Evolutionary conservation across 2,113 vertebrate species (phyloP), one percentile per base, ranked within the genome.

Genomic region (Dromaius novaehollandiae): DNA sequence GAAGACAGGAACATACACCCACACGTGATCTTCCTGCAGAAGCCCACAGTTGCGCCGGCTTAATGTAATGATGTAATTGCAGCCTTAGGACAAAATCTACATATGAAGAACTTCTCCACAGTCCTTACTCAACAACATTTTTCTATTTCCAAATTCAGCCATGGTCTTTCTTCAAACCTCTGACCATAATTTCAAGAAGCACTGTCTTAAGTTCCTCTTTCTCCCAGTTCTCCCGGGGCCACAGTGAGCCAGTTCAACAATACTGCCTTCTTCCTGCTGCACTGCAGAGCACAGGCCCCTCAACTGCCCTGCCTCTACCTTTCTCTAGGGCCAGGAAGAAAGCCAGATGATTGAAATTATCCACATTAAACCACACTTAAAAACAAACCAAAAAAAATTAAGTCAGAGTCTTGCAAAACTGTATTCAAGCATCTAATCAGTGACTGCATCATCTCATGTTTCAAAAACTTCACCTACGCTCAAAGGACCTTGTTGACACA

Each of bases 201-300:
- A 26, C 7, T 4, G 5, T 5, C 6, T 51, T 34, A 2, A 58
- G 70, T 30, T 79, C 19, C 28, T 60, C 32, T 7, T 64, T 38
- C 48, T 65, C 34, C 19, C 40, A 2, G 0, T 0, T 5, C 38
- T 38, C 32, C 28, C 9, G 21, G 26, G 21, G 50, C 6, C 15
- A 8, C 28, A 13, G 9, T 32, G 26, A 30, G 55, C 28, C 50
- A 36, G 20, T 48, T 60, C 74, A 74, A 79, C 22, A 36, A 11
- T 4, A 1, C 25, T 20, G 44, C 66, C 38, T 32, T 2, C 58
- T 17, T 73, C 25, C 55, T 46, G 5, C n/a, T 6, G 26, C 46
- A 8, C 61, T 46, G 19, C 16, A 28, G 11, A 46, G 42, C 22
- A 20, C 30, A 21, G 28, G 13, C 28, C 7, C 26, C n/a, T 42